These are phyloP conservation scores for Globodera ellingtonae DNA, from an alignment of 1,140 invertebrate species.

Conservation along the genomic window DNA sequence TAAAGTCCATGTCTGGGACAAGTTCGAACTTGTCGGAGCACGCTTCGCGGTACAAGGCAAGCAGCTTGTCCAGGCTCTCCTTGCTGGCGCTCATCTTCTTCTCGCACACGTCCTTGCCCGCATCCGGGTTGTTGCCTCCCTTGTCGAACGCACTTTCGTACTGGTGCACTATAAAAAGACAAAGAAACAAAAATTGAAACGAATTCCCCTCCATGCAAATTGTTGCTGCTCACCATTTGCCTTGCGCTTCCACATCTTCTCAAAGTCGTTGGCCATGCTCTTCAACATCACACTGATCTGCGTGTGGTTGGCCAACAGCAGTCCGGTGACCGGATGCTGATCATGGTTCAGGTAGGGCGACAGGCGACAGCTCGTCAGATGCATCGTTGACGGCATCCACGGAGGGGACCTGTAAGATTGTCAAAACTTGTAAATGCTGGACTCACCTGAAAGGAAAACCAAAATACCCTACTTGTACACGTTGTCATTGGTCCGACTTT, in stretches of 20 bases:
- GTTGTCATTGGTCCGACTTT: slow-evolving; percentile 20
- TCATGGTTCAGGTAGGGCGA: slow-evolving; percentile 40
- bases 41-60: slow-evolving; percentile 15
- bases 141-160: slow-evolving; percentile 22
- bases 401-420: slow-evolving; percentile 30
- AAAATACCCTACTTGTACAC: slow-evolving; percentile 18
- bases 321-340: slow-evolving; percentile 27
- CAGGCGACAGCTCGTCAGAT: slow-evolving; percentile 35
- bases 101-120: background rate
- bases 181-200: background rate
- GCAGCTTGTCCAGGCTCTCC: slow-evolving; percentile 20
- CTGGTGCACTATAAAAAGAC: slow-evolving; percentile 9
- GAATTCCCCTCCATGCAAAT: background rate
- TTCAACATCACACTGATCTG: background rate
- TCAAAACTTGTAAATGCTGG: slow-evolving; percentile 1
- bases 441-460: background rate
- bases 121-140: background rate
- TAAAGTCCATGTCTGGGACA: too few relatives aligned
- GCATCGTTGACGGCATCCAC: slow-evolving; percentile 38
- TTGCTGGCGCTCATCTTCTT: slow-evolving; percentile 22
- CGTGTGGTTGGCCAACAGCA: slow-evolving; percentile 28
- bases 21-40: background rate
- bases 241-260: slow-evolving; percentile 23
- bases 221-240: slow-evolving; percentile 11
- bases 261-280: slow-evolving; percentile 17